phyloP scores from a whole-genome alignment of 2,888 invertebrate species.

The Hylaea fasciaria region DNA sequence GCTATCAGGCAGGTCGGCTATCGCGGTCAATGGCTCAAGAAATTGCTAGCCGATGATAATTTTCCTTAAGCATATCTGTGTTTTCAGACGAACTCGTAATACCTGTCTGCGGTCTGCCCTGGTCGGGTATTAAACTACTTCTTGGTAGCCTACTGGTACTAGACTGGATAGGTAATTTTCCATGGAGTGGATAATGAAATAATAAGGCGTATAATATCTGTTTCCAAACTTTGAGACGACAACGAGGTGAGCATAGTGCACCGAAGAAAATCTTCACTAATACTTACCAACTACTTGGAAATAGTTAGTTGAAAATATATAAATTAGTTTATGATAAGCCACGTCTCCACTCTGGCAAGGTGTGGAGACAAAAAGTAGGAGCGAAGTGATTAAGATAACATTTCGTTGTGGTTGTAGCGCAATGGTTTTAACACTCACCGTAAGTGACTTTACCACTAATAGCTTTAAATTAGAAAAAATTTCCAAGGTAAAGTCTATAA shows the following conservation, averaged over 20 bases:
- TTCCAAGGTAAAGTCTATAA: neutral
- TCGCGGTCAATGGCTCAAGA: conserved; percentile 71
- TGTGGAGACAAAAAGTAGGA: neutral
- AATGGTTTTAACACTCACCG: neutral
- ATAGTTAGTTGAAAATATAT: too few relatives aligned
- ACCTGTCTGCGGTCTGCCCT: conserved; percentile 34
- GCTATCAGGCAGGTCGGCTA: conserved; percentile 63
- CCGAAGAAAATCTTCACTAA: too few relatives aligned
- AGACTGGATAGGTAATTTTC: conserved; percentile 5
- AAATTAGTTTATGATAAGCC: too few relatives aligned
- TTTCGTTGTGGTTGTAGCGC: neutral
- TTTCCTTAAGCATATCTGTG: conserved; percentile 45
- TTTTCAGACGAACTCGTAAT: conserved; percentile 39
- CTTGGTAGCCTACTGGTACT: conserved; percentile 12
- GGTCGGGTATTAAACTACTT: conserved; percentile 23
- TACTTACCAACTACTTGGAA: too few relatives aligned
- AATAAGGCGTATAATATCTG: neutral
- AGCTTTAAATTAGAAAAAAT: conserved; percentile 1
- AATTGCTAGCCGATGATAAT: conserved; percentile 55
- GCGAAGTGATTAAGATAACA: neutral
- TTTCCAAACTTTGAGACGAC: conserved; percentile 1
- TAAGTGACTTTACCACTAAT: conserved; percentile 3
- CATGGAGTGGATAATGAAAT: neutral
- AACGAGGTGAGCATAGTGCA: neutral
- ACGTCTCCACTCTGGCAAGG: neutral